A percentile compares a stretch with the other conserved stretches of the same genome.
These are phyloP conservation scores for Anthoscopus minutus DNA, from an alignment of 2,113 vertebrate species.

Conservation along the genomic window DNA sequence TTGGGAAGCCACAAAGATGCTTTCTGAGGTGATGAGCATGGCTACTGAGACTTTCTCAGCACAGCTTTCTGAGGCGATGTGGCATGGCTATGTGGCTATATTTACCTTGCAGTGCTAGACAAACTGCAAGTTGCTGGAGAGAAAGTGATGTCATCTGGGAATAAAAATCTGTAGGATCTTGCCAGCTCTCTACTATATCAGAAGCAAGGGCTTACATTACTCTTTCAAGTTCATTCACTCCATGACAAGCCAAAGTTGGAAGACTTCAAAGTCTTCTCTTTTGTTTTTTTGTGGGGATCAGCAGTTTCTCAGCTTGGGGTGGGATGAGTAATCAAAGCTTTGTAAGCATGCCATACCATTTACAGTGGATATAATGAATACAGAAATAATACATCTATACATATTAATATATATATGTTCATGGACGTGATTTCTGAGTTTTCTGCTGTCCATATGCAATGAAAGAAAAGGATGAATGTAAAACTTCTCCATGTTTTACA, in stretches of 20 bases:
- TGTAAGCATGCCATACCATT: neutral
- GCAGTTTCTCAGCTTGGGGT: constrained; percentile 1
- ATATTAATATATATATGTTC: neutral
- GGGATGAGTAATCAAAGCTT: neutral
- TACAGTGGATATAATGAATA: neutral
- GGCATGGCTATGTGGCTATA: neutral
- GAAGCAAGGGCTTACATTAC: constrained; percentile 45
- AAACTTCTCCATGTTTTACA: neutral
- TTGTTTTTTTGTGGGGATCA: neutral
- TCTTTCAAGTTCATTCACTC: constrained; percentile 38
- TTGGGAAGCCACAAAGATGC: fast-evolving
- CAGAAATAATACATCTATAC: neutral
- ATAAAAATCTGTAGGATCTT: constrained; percentile 29
- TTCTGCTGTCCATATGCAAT: neutral
- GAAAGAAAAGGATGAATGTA: neutral
- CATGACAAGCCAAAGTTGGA: neutral
- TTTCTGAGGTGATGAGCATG: neutral
- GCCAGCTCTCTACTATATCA: neutral
- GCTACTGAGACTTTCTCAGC: too few relatives aligned
- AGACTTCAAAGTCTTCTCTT: neutral
- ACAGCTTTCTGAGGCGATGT: neutral
- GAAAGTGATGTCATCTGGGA: constrained; percentile 26
- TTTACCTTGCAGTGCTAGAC: neutral
- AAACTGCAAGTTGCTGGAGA: constrained; percentile 9
- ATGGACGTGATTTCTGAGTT: neutral